Evolutionary conservation across 2,113 vertebrate genomes (phyloP).

Genomic region (Etheostoma spectabile): DNA sequence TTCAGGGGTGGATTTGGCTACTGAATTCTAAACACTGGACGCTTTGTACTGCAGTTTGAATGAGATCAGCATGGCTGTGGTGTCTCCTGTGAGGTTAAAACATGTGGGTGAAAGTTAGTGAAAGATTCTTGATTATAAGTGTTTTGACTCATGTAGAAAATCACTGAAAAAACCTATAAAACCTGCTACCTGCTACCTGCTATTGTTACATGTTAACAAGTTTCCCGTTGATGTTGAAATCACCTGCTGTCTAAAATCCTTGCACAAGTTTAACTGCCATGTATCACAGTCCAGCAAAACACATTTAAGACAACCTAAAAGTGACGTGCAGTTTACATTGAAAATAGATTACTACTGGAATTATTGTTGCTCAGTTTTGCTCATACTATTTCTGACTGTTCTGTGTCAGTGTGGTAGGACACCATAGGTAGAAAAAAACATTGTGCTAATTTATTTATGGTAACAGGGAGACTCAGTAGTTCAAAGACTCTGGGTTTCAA

Average conservation of each 20-base stretch:
- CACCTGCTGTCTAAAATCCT: neutral
- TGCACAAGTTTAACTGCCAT: neutral
- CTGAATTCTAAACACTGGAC: constrained; percentile 36
- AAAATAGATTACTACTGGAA: neutral
- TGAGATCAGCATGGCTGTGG: constrained; percentile 35
- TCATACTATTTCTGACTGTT: neutral
- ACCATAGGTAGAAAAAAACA: neutral
- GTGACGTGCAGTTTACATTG: neutral
- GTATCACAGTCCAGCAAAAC: neutral
- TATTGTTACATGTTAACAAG: neutral
- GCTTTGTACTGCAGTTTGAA: constrained; percentile 29
- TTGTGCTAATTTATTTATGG: neutral
- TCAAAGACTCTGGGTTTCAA: constrained; percentile 8
- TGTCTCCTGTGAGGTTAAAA: constrained; percentile 14
- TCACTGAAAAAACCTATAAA: neutral
- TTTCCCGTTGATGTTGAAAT: neutral
- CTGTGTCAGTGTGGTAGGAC: neutral
- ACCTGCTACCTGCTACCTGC: neutral
- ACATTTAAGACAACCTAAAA: neutral
- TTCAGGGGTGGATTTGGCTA: constrained; percentile 21
- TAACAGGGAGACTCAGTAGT: neutral
- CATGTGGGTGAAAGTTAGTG: constrained; percentile 1
- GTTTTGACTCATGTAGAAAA: neutral
- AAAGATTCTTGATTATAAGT: constrained; percentile 13
- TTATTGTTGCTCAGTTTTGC: neutral